Base-by-base conservation (phyloP, 1,140 invertebrate species). In the Trigoniulus corallinus region DNA sequence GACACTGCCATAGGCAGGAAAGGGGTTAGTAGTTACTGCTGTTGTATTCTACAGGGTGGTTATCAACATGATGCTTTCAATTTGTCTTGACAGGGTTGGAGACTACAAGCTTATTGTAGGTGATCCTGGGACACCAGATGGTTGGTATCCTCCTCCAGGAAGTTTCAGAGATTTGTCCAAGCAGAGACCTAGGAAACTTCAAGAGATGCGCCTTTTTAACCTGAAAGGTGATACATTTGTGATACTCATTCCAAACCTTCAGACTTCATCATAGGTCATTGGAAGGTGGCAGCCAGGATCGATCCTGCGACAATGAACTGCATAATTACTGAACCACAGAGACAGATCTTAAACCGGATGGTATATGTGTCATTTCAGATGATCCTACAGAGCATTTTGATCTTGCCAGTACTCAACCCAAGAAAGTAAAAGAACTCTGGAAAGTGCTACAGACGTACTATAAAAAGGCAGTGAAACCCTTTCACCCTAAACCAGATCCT, bases 91-190 rank as follows among this genome's bases (percentile, higher is more conserved):
- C 42, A 57, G 66, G 41, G 53, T 62, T 15, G 63, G 60, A 12
- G 60, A 65, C 34, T 68, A 64, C 53, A 70, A 70, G 48, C 48
- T 69, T 13, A 52, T 70, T 3, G 48, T 62, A 7, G 67, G 67
- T 43, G 48, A 59, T 48, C 53, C 57, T 1, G 58, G 59, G 1
- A 42, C 49, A 41, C 57, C 57, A 3, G 52, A 55, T 41, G 57
- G 56, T 3, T 61, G 59, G 59, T 54, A 56, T 15, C 54, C 57
- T 26, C 58, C 61, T n/a, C 48, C 54, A 1, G 53, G 55, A 51
- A 7, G 7, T 7, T 34, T 7, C 29, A 7, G 15, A 34, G 18
- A 46, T 34, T 15, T 15, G 29, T 34, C n/a, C n/a, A 34, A 34
- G 15, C 15, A 34, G 7, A 34, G 15, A 34, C 29, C 29, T 7